phyloP scores from a whole-genome alignment of 2,888 invertebrate species.

The Apamea sordens region DNA sequence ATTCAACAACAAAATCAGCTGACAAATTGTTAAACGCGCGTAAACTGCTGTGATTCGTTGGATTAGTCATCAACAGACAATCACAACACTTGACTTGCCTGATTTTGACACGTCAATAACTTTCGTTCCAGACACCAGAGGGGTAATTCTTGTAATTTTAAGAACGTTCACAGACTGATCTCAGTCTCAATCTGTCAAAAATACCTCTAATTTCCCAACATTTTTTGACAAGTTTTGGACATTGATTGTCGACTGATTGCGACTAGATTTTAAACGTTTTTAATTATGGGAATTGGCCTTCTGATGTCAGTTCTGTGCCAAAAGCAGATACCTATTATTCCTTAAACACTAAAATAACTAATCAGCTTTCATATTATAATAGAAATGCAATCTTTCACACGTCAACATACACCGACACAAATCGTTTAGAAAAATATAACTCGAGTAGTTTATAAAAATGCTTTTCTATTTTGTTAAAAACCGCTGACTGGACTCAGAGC shows the following conservation, averaged over 20 bases:
- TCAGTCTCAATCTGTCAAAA: background rate
- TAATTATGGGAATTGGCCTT: background rate
- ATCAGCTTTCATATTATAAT: slow-evolving; percentile 4
- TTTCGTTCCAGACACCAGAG: background rate
- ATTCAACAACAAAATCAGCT: background rate
- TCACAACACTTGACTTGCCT: background rate
- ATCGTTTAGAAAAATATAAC: slow-evolving; percentile 35
- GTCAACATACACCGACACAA: slow-evolving; percentile 43
- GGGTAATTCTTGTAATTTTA: background rate
- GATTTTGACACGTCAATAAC: background rate
- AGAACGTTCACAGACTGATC: background rate
- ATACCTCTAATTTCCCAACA: background rate
- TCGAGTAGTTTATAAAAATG: slow-evolving; percentile 38
- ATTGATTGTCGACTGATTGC: background rate
- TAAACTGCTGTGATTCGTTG: background rate
- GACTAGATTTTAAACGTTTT: background rate
- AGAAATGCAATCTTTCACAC: slow-evolving; percentile 58
- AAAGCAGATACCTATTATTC: background rate
- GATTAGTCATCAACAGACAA: background rate
- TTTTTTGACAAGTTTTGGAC: background rate
- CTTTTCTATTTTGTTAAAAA: slow-evolving; percentile 38
- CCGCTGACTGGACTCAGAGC: slow-evolving; percentile 36
- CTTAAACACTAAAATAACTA: background rate
- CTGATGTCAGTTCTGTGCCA: background rate
- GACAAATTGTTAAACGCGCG: background rate